A percentile compares a stretch with the other conserved stretches of the same genome.
Conservation (phyloP, 2,797 vertebrate genomes). For the Catostomus latipinnis region DNA sequence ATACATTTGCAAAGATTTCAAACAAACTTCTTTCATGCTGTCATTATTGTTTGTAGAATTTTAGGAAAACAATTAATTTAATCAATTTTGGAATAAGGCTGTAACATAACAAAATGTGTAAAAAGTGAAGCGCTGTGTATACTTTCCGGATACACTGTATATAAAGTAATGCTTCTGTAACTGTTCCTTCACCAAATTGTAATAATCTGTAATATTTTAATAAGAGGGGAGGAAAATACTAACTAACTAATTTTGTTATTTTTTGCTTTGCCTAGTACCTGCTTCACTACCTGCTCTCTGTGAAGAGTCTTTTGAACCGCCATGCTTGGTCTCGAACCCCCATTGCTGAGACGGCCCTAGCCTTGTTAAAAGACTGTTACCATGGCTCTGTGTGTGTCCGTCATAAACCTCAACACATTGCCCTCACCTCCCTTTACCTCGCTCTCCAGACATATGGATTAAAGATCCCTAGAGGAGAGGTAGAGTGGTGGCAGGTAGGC, state of each 20-base stretch:
- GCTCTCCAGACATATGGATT: constrained; percentile 87
- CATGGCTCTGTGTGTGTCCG: constrained; percentile 83
- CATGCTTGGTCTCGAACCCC: constrained; percentile 88
- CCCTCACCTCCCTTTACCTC: constrained; percentile 84
- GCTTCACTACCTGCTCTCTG: constrained; percentile 86
- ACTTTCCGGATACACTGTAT: too few relatives aligned
- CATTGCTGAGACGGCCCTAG: constrained; percentile 84
- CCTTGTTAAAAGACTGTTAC: constrained; percentile 88
- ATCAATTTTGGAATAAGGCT: too few relatives aligned
- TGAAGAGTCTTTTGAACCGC: constrained; percentile 85
- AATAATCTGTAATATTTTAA: too few relatives aligned
- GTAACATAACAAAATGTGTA: too few relatives aligned
- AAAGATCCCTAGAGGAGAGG: constrained; percentile 80
- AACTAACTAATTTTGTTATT: too few relatives aligned
- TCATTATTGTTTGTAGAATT: too few relatives aligned
- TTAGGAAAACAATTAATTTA: too few relatives aligned
- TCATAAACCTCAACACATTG: constrained; percentile 82
- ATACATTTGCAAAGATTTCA: too few relatives aligned
- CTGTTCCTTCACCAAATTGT: not conserved
- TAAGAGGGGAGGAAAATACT: too few relatives aligned
- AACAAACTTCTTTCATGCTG: too few relatives aligned
- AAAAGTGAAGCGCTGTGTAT: too few relatives aligned
- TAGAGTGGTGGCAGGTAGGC: constrained; percentile 88
- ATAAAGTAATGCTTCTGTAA: not conserved
- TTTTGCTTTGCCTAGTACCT: constrained; percentile 71